Evolutionary conservation across 2,888 invertebrate genomes (phyloP), one percentile per base, ranked within the genome.

Genomic region (Nezara viridula): DNA sequence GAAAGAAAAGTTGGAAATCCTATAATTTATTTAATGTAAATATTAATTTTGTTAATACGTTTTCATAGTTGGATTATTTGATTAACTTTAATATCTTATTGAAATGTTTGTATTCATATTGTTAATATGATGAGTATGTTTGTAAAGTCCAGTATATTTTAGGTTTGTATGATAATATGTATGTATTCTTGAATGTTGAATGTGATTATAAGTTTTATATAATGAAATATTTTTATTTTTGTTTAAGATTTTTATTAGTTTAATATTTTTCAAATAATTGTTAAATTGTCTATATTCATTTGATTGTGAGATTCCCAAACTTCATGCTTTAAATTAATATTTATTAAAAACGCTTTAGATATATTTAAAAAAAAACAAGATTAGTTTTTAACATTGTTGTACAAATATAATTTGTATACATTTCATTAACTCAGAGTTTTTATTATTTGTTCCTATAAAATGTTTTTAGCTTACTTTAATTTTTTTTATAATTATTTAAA

Each of bases 401-500:
- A 66, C 66, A 32, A 32, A 66, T 66, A 21, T 32, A 32, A 66
- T 66, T 81, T 81, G 40, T 81, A 81, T 81, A 81, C 40, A 81
- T 81, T 81, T 81, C 44, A 44, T 81, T 40, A 40, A 86, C 40
- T 86, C 16, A 55, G 60, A 55, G 40, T 50, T 86, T 85, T 86
- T 86, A 85, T 44, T 27, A 86, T 86, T 50, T 86, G 86, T 86
- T 50, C 86, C 86, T 52, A 86, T 52, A 50, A 50, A 86, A 50
- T 27, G 60, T 85, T 85, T n/a, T 47, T 50, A 49, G 10, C 24
- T 19, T 49, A n/a, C 21, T 44, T 86, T 50, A 49, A 14, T 49
- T 85, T n/a, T 40, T 40, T 32, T 24, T 40, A 12, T 47, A 4
- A 47, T 14, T 32, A n/a, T 85, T 10, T 40, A 47, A 50, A 86